Percentiles rank a stretch among this genome's conserved stretches.
Evolutionary conservation across 2,113 vertebrate genomes (phyloP).

Genomic region (Petaurus breviceps): DNA sequence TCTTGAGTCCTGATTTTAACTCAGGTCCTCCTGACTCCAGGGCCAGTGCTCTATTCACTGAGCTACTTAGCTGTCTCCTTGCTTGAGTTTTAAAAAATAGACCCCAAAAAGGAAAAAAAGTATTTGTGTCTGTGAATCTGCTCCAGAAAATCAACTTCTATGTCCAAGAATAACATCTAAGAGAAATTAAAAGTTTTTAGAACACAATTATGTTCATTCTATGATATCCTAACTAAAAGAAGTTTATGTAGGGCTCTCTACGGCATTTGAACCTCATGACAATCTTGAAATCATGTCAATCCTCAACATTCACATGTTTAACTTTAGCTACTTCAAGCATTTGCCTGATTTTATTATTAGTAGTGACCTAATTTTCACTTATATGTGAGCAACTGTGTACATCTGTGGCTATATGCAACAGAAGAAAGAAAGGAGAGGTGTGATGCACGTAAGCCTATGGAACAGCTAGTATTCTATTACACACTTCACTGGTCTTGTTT

Average conservation of each 20-base stretch:
- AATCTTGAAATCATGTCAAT: background rate
- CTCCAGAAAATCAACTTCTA: background rate
- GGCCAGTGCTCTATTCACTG: too few species aligned
- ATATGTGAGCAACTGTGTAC: background rate
- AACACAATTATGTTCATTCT: background rate
- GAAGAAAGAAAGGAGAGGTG: background rate
- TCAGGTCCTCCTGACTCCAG: too few species aligned
- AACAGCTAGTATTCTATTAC: background rate
- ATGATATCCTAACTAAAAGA: background rate
- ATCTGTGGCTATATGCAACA: background rate
- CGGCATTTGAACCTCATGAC: background rate
- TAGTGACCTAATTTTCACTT: background rate
- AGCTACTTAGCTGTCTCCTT: too few species aligned
- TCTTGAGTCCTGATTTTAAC: too few species aligned
- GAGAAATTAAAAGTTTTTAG: slow-evolving; percentile 26
- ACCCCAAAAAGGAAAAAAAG: background rate
- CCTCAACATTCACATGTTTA: background rate
- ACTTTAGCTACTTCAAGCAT: background rate
- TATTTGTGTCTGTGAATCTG: background rate
- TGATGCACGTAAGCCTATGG: background rate
- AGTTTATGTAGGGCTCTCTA: background rate
- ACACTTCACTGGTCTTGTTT: background rate
- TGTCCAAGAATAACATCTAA: slow-evolving; percentile 10
- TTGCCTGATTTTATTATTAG: background rate
- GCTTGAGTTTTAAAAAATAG: slow-evolving; percentile 34